A percentile compares a stretch with the other conserved stretches of the same genome.
Evolutionary conservation across 2,888 invertebrate species (phyloP).

Genomic region (Caenorhabditis angaria): DNA sequence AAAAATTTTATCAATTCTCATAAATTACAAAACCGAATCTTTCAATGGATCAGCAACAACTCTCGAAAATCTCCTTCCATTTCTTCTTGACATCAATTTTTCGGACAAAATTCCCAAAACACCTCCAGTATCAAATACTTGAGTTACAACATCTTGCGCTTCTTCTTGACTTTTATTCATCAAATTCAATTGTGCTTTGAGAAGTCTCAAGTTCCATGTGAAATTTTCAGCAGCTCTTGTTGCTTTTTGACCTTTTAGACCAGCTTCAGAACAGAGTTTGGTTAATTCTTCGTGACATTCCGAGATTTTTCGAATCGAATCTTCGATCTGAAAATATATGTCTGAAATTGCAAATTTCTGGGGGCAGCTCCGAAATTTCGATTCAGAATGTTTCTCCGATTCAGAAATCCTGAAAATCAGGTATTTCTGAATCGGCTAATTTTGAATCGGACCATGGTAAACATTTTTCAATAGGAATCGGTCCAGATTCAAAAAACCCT

Average conservation of each 20-base stretch:
- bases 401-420: too few relatives aligned
- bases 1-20: too few relatives aligned
- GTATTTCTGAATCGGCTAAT: too few relatives aligned
- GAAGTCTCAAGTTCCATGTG: constrained; percentile 72
- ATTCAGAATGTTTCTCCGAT: too few relatives aligned
- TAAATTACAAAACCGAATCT: constrained; percentile 54
- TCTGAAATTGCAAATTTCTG: too few relatives aligned
- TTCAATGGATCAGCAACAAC: constrained; percentile 51
- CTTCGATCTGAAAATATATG: constrained; percentile 64
- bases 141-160: constrained; percentile 75
- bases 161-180: constrained; percentile 75
- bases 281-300: constrained; percentile 75
- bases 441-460: too few relatives aligned
- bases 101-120: constrained; percentile 55
- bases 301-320: constrained; percentile 65
- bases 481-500: too few relatives aligned
- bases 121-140: constrained; percentile 72
- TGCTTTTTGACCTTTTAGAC: constrained; percentile 76
- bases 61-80: constrained; percentile 50
- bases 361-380: too few relatives aligned
- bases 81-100: constrained; percentile 37
- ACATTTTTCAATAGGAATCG: too few relatives aligned
- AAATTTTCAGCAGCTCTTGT: constrained; percentile 56
- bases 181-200: constrained; percentile 76
- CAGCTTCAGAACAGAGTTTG: constrained; percentile 73